A percentile compares a stretch with the other conserved stretches of the same genome.
Evolutionary conservation across 1,140 invertebrate genomes (phyloP).

Genomic region (Parasteatoda tepidariorum): DNA sequence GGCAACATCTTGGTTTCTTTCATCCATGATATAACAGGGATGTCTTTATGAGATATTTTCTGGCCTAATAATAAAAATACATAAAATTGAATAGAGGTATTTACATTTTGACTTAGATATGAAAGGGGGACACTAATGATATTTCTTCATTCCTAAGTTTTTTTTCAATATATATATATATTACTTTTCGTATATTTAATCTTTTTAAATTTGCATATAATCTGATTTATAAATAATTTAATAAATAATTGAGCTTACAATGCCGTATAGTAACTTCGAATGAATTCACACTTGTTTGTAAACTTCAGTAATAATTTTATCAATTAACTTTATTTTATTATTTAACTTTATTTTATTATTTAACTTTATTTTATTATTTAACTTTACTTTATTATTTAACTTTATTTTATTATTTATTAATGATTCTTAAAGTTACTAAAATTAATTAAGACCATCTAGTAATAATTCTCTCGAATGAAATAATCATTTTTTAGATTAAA

Average conservation of each 20-base stretch:
- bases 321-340: too few species aligned
- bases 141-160: background rate
- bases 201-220: background rate
- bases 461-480: too few species aligned
- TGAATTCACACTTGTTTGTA: too few species aligned
- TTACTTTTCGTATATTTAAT: background rate
- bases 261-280: too few species aligned
- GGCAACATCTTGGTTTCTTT: slow-evolving; percentile 4
- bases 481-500: too few species aligned
- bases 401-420: too few species aligned
- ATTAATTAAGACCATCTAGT: too few species aligned
- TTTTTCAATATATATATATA: background rate
- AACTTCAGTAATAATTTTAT: too few species aligned
- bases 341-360: too few species aligned
- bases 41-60: background rate
- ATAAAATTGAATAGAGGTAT: background rate
- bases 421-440: too few species aligned
- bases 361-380: too few species aligned
- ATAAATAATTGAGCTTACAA: background rate
- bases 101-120: background rate
- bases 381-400: too few species aligned
- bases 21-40: slow-evolving; percentile 14
- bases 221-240: background rate
- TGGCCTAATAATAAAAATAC: background rate
- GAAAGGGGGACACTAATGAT: background rate